phyloP scores from a whole-genome alignment of 2,797 vertebrate species.

The Mareca strepera region DNA sequence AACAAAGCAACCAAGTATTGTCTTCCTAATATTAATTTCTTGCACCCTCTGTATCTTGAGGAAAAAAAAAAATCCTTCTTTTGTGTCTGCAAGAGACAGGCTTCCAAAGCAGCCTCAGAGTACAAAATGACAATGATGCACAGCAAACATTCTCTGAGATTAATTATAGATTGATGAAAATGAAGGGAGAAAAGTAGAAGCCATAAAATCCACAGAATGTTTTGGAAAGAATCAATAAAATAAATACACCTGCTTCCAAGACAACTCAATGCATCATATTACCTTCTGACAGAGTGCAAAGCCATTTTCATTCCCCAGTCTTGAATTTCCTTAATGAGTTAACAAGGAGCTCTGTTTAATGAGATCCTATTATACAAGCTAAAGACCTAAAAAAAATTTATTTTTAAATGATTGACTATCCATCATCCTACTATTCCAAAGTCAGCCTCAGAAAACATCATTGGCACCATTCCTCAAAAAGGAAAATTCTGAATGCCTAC shows the following conservation, averaged over 20 bases:
- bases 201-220: constrained; percentile 42
- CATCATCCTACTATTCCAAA: constrained; percentile 37
- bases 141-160: constrained; percentile 6
- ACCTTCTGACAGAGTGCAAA: constrained; percentile 3
- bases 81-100: not conserved
- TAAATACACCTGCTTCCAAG: constrained; percentile 33
- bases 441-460: constrained; percentile 1
- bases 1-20: not conserved
- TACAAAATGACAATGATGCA: not conserved
- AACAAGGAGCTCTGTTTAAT: constrained; percentile 55
- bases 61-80: not conserved
- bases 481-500: constrained; percentile 10
- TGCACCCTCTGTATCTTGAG: not conserved
- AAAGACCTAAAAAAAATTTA: constrained; percentile 54
- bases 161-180: constrained; percentile 49
- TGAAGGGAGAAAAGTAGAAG: constrained; percentile 23
- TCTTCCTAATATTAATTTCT: not conserved
- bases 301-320: constrained; percentile 34
- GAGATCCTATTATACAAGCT: constrained; percentile 25
- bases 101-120: constrained; percentile 5
- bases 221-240: constrained; percentile 29
- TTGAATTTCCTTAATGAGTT: constrained; percentile 66
- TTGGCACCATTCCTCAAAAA: not conserved
- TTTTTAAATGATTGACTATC: constrained; percentile 33
- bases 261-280: constrained; percentile 45